Base-by-base conservation (phyloP, 2,113 vertebrate genomes). In the Dicaeum eximium region DNA sequence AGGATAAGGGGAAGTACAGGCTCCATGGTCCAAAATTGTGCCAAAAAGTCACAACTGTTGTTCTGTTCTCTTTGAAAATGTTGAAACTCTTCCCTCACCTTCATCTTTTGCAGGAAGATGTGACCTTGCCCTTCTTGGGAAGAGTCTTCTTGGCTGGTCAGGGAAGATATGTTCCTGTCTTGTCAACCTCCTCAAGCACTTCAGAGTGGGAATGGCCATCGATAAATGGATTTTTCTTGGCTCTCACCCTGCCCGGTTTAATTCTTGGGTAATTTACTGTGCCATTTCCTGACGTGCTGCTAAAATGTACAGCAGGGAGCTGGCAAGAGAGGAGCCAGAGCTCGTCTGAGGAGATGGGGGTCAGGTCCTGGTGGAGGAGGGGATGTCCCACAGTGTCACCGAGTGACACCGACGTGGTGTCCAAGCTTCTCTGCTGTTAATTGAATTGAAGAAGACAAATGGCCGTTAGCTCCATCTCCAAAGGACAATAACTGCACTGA, bases 391-490 rank as follows among this genome's bases (percentile, higher is more conserved):
- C 62, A 13, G 9, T 84, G 88, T 91, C 88, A 73, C 77, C 3
- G 15, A 90, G 54, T 56, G 73, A 66, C 66, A 14, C 88, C 13
- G 38, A 8, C 4, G 53, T 54, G 65, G 22, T 72, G 64, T 80
- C 96, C 89, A 42, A n/a, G n/a, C n/a, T n/a, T n/a, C n/a, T n/a
- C n/a, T 93, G 94, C 71, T 95, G 91, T 83, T 96, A 96, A 98
- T 97, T 92, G 93, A 94, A 96, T 92, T 80, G 86, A 97, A 90
- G 95, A 97, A 97, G 97, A 97, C 92, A 97, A 97, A 97, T 97
- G 96, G 88, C 95, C 80, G 48, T 94, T 94, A 97, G 82, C 84
- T 97, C 64, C 14, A 31, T 93, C 96, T 96, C 95, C 89, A 91
- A 94, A 96, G 96, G 92, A 97, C 95, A 87, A 90, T 97, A 97